These are phyloP conservation scores for Caenorhabditis sp. DNA, from an alignment of 2,888 invertebrate species.

Conservation along the genomic window DNA sequence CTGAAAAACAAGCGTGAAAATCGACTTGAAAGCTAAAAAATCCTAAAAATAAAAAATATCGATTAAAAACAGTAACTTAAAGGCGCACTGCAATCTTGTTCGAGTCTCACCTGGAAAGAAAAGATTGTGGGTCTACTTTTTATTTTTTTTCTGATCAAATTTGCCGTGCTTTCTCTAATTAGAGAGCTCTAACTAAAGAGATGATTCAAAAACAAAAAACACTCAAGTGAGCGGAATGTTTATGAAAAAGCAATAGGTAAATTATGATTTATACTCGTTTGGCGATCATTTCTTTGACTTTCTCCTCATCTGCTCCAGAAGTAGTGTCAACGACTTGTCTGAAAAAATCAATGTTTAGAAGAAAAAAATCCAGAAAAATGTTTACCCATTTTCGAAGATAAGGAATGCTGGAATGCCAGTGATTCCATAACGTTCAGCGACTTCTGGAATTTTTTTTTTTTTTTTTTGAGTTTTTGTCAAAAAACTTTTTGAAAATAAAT, in stretches of 20 bases:
- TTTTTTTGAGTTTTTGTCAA: background rate
- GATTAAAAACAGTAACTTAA: too few relatives aligned
- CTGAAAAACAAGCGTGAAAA: too few relatives aligned
- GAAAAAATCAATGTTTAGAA: background rate
- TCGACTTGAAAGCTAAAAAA: too few relatives aligned
- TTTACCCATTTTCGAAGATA: constrained; percentile 10
- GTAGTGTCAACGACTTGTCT: constrained; percentile 7
- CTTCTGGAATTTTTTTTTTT: background rate
- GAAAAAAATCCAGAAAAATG: background rate
- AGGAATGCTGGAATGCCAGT: constrained; percentile 21
- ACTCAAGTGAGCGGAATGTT: background rate
- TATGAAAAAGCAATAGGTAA: background rate
- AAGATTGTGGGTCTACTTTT: too few relatives aligned
- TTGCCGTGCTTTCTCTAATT: too few relatives aligned
- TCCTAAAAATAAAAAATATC: too few relatives aligned
- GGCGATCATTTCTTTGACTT: background rate
- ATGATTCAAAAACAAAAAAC: too few relatives aligned
- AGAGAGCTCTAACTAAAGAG: too few relatives aligned
- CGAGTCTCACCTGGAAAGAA: too few relatives aligned
- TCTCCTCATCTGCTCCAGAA: constrained; percentile 11
- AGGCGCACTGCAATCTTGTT: too few relatives aligned
- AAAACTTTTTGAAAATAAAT: background rate
- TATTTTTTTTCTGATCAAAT: too few relatives aligned
- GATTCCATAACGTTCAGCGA: constrained; percentile 9
- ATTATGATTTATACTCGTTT: background rate